Evolutionary conservation across 2,113 vertebrate genomes (phyloP).

Genomic region (Cololabis saira): DNA sequence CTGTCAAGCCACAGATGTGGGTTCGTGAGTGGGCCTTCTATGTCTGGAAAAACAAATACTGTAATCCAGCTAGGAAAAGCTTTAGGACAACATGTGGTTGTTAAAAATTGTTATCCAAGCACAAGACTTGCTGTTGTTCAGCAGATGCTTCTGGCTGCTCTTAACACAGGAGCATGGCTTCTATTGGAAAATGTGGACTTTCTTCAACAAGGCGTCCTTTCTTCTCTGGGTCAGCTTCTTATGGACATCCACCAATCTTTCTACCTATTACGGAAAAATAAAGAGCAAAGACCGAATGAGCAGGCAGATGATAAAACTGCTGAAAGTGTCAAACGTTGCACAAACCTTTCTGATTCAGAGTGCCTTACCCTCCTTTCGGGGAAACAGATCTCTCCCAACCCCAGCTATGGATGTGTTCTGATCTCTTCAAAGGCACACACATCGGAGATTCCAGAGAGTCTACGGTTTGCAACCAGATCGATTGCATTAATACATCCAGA

Average conservation of each 20-base stretch:
- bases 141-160: conserved; percentile 81
- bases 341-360: conserved; percentile 22
- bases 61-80: conserved; percentile 78
- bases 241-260: conserved; percentile 76
- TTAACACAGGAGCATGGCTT: conserved; percentile 85
- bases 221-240: conserved; percentile 81
- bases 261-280: conserved; percentile 43
- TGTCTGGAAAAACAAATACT: conserved; percentile 77
- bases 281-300: conserved; percentile 1
- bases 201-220: conserved; percentile 74
- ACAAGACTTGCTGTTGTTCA: conserved; percentile 64
- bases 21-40: conserved; percentile 78
- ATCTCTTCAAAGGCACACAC: conserved; percentile 56
- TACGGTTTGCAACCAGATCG: conserved; percentile 80
- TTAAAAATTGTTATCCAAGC: conserved; percentile 73
- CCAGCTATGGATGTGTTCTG: conserved; percentile 82
- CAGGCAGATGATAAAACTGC: conserved; percentile 5
- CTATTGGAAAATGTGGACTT: conserved; percentile 78
- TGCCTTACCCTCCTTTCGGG: conserved; percentile 72
- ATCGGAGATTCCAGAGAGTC: conserved; percentile 73
- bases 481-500: conserved; percentile 80
- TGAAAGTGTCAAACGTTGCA: not conserved
- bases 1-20: conserved; percentile 82
- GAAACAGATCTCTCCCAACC: conserved; percentile 62
- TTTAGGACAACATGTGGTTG: conserved; percentile 83